These are phyloP conservation scores for Laticauda colubrina DNA, from an alignment of 2,113 vertebrate species.

Conservation along the genomic window DNA sequence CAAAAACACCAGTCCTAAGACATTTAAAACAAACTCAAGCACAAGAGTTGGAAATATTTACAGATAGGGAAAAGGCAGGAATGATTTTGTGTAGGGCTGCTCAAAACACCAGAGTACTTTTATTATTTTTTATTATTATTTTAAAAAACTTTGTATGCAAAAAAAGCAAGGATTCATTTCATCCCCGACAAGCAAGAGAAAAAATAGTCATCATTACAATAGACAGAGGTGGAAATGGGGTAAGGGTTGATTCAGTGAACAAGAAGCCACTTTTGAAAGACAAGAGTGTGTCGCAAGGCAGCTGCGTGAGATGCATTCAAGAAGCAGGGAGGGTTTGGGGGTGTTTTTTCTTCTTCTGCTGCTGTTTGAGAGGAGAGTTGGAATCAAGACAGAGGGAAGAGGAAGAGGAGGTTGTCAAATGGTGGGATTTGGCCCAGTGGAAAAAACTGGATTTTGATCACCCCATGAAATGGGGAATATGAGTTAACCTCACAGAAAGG, in stretches of 20 bases:
- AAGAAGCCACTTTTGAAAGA: conserved; percentile 30
- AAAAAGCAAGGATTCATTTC: conserved; percentile 10
- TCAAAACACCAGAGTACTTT: conserved; percentile 26
- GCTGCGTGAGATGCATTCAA: conserved; percentile 41
- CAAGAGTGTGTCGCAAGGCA: conserved; percentile 33
- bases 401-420: not conserved
- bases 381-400: not conserved
- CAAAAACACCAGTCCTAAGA: conserved; percentile 40
- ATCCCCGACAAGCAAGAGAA: conserved; percentile 24
- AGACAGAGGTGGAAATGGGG: not conserved
- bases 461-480: not conserved
- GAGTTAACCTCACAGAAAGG: not conserved
- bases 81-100: not conserved
- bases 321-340: not conserved
- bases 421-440: not conserved
- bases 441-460: conserved; percentile 14
- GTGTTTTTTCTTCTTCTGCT: not conserved
- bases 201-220: not conserved
- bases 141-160: conserved; percentile 26
- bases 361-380: not conserved
- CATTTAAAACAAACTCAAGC: conserved; percentile 33
- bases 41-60: conserved; percentile 30
- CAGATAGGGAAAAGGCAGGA: not conserved
- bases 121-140: conserved; percentile 10
- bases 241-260: conserved; percentile 2